phyloP scores from a whole-genome alignment of 2,797 vertebrate species.

The Lepus oiostolus region DNA sequence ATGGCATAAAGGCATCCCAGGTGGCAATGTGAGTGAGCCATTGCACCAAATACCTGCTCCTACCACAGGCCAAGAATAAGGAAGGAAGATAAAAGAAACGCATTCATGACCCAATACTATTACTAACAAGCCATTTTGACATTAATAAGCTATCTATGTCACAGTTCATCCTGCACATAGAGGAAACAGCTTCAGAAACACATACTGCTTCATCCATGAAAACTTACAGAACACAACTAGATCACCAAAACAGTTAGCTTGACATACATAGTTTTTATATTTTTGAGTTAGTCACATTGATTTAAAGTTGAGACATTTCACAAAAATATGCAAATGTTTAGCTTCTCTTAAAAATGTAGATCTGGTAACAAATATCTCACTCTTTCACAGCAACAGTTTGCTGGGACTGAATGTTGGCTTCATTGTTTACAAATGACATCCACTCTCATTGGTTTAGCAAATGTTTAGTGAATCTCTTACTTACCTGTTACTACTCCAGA shows the following conservation, averaged over 20 bases:
- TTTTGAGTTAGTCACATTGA: slow-evolving; percentile 16
- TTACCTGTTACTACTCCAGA: neutral
- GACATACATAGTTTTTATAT: neutral
- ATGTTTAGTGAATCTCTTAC: neutral
- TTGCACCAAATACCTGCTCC: too few species aligned
- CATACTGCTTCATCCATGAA: neutral
- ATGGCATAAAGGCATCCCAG: too few species aligned
- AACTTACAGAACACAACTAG: neutral
- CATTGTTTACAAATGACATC: neutral
- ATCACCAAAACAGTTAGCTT: neutral
- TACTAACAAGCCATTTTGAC: neutral
- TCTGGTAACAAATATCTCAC: neutral
- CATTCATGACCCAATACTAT: neutral
- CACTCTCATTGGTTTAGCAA: slow-evolving; percentile 2
- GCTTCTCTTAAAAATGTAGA: neutral
- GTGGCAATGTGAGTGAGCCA: too few species aligned
- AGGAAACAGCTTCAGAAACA: neutral
- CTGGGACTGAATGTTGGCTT: neutral
- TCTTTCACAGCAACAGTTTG: neutral
- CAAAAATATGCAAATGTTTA: neutral
- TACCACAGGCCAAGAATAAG: neutral
- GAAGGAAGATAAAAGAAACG: neutral
- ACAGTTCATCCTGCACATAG: neutral
- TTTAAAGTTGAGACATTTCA: slow-evolving; percentile 57
- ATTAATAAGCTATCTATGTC: neutral